A percentile compares a stretch with the other conserved stretches of the same genome.
phyloP scores from a whole-genome alignment of 2,888 invertebrate genomes.

The Sclerodermus sp. region DNA sequence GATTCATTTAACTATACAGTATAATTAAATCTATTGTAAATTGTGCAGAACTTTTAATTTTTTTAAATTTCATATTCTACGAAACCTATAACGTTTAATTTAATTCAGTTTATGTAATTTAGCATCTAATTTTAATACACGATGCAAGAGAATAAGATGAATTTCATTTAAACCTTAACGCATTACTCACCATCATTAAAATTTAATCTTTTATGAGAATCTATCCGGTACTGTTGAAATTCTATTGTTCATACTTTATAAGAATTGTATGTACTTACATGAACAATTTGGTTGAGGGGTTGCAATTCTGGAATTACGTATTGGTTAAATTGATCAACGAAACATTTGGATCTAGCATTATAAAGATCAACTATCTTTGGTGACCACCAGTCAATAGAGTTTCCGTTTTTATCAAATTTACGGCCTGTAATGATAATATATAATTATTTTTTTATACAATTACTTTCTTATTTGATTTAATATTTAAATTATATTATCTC shows the following conservation, averaged over 20 bases:
- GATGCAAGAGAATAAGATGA: no score
- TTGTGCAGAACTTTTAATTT: not conserved
- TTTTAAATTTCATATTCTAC: no score
- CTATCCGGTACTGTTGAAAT: no score
- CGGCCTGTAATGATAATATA: constrained; percentile 61
- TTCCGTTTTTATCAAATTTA: constrained; percentile 78
- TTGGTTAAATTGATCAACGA: constrained; percentile 67
- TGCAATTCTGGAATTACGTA: constrained; percentile 43
- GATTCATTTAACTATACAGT: not conserved
- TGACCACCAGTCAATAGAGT: constrained; percentile 72
- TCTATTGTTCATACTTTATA: not conserved
- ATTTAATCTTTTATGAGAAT: no score
- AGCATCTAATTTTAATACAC: no score
- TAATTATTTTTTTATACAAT: no score
- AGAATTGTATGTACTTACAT: not conserved
- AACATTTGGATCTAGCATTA: constrained; percentile 66
- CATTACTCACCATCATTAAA: no score
- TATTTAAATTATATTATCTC: not conserved
- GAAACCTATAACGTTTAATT: no score
- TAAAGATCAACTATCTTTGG: constrained; percentile 65
- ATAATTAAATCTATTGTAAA: not conserved
- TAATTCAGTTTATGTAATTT: no score
- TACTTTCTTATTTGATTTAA: not conserved
- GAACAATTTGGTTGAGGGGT: not conserved
- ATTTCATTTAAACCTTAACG: no score